Base-by-base conservation (phyloP, 2,113 vertebrate species). In the Halcyon malimbica region DNA sequence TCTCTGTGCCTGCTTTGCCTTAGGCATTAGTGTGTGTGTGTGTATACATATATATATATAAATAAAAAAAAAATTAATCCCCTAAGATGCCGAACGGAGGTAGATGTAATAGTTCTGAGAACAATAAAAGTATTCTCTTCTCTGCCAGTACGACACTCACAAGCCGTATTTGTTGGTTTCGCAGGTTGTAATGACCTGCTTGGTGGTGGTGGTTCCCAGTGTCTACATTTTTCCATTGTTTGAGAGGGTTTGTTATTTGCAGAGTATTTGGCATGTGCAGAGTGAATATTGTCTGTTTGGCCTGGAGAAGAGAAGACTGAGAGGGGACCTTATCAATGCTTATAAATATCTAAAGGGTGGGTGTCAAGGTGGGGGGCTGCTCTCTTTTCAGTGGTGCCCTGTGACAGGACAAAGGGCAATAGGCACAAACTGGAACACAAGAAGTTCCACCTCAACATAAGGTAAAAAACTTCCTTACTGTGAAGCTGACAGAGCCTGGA, bases 111-210 rank as follows among this genome's bases (percentile, higher is more conserved):
- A 41, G 16, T 73, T 48, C 39, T 56, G 26, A 63, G 33, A 63
- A 75, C 2, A 57, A 2, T 33, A n/a, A 2, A 29, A 51, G 13
- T 75, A 16, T 57, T 67, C 0, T 3, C 9, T 56, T 62, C 0
- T 3, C 10, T 51, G 4, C 21, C 8, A 67, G 9, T 44, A 17
- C 31, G 60, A 50, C 84, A 28, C 54, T 84, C 21, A 77, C 31
- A 87, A 85, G 28, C 16, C 79, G 8, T 21, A 7, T 60, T 78
- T 87, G 11, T 83, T 59, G 4, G 3, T 70, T 74, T 83, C 10
- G 10, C 7, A 3, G 42, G 23, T 85, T 79, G 9, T 39, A 65
- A 53, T 41, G 46, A 41, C 17, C n/a, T 77, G 8, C 7, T 19
- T 83, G 10, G 44, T 63, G 25, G 19, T 48, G 16, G 10, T 44